These are phyloP conservation scores for Oreochromis tanganicae DNA, from an alignment of 2,113 vertebrate species.

Conservation along the genomic window DNA sequence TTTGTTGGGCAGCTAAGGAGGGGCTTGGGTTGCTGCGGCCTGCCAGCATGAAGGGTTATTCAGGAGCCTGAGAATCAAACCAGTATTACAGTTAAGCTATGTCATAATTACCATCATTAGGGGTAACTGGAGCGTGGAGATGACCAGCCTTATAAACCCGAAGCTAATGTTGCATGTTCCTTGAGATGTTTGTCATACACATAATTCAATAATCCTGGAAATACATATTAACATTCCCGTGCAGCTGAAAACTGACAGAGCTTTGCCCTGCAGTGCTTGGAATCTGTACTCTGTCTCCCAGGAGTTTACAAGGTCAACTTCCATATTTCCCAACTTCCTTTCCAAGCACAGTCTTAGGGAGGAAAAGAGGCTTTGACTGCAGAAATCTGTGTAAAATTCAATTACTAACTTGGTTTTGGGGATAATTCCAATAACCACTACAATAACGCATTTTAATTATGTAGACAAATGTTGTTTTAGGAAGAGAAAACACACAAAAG, in stretches of 20 bases:
- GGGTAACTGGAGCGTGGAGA: constrained; percentile 80
- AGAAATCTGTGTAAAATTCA: constrained; percentile 44
- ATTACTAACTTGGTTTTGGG: constrained; percentile 35
- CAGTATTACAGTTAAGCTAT: constrained; percentile 87
- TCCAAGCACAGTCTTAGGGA: constrained; percentile 2
- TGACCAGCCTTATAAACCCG: constrained; percentile 71
- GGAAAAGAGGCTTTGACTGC: constrained; percentile 4
- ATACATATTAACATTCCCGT: constrained; percentile 75
- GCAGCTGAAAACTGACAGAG: constrained; percentile 50
- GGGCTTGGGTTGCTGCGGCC: constrained; percentile 1
- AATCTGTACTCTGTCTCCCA: constrained; percentile 4
- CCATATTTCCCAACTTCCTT: constrained; percentile 28
- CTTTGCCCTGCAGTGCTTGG: constrained; percentile 33
- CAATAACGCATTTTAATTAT: constrained; percentile 27
- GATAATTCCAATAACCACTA: constrained; percentile 37
- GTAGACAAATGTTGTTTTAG: constrained; percentile 19
- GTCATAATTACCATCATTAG: constrained; percentile 93
- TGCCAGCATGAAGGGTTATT: constrained; percentile 74
- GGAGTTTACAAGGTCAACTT: constrained; percentile 52
- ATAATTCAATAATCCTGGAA: constrained; percentile 94
- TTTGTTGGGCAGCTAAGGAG: constrained; percentile 61
- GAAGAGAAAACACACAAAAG: background rate
- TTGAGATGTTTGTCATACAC: constrained; percentile 76
- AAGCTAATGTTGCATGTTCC: constrained; percentile 71
- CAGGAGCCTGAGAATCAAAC: constrained; percentile 80